Conservation (phyloP, 1,140 invertebrate species). For the Sminthurinus signatus region DNA sequence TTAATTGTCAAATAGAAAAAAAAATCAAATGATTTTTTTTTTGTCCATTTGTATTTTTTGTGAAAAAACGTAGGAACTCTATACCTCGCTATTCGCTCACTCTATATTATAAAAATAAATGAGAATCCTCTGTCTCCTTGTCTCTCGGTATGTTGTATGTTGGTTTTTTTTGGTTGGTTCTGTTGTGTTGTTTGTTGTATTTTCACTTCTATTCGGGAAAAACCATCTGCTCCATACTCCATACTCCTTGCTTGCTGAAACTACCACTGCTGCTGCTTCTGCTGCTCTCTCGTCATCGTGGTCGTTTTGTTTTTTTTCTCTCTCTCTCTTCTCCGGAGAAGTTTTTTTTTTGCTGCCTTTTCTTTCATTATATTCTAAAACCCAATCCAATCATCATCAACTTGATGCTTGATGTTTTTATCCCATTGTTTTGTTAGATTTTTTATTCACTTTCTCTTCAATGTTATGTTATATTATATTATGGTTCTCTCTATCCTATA, state of each 20-base stretch:
- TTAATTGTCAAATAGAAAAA: too few relatives aligned
- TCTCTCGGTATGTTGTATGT: not conserved
- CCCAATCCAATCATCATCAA: too few relatives aligned
- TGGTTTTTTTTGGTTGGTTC: not conserved
- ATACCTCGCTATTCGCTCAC: constrained; percentile 20
- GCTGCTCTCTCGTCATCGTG: not conserved
- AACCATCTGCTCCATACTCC: constrained; percentile 11
- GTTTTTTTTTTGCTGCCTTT: not conserved
- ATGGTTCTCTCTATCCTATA: too few relatives aligned
- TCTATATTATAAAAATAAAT: constrained; percentile 1
- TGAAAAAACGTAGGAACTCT: constrained; percentile 15
- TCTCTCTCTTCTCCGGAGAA: not conserved
- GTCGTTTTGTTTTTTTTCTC: not conserved
- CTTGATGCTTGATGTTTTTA: too few relatives aligned
- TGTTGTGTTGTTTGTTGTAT: not conserved
- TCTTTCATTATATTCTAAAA: too few relatives aligned
- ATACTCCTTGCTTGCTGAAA: not conserved
- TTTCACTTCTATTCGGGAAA: not conserved
- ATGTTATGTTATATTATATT: too few relatives aligned
- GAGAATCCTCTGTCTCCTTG: not conserved
- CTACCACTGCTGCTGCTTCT: not conserved
- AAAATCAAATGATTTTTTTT: too few relatives aligned
- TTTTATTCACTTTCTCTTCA: too few relatives aligned
- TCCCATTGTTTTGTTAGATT: too few relatives aligned
- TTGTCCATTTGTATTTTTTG: too few relatives aligned